Percentiles rank a stretch among this genome's conserved stretches.
phyloP scores from a whole-genome alignment of 2,113 vertebrate genomes.

The Natator depressus region DNA sequence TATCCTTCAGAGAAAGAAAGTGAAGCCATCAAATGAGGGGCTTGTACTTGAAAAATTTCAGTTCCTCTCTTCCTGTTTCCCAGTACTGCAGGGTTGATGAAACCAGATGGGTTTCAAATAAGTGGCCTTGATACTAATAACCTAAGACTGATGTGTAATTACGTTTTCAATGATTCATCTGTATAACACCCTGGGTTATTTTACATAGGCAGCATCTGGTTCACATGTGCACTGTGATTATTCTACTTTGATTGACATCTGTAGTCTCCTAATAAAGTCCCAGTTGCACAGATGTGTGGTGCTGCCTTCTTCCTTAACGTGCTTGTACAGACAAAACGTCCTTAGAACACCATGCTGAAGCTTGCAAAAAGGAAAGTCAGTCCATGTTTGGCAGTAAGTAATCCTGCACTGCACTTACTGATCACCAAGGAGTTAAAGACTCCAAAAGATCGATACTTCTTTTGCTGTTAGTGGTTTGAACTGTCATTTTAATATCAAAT shows the following conservation, averaged over 20 bases:
- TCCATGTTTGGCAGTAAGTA: not conserved
- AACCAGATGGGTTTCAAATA: conserved; percentile 41
- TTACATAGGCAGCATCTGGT: conserved; percentile 70
- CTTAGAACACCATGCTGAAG: conserved; percentile 3
- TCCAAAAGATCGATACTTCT: not conserved
- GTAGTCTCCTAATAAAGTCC: conserved; percentile 62
- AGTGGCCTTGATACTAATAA: conserved; percentile 55
- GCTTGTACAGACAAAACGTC: conserved; percentile 36
- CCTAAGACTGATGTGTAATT: conserved; percentile 59
- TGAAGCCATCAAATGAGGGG: not conserved
- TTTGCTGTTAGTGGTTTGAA: not conserved
- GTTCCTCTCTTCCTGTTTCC: conserved; percentile 20
- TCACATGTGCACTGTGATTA: conserved; percentile 59
- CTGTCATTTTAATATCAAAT: not conserved
- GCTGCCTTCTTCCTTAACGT: conserved; percentile 39
- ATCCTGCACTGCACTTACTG: not conserved
- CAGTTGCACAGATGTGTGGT: conserved; percentile 44
- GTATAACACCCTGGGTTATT: conserved; percentile 66
- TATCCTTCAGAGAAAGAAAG: not conserved
- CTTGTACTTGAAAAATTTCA: conserved; percentile 17
- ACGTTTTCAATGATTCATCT: conserved; percentile 69
- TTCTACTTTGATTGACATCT: conserved; percentile 70
- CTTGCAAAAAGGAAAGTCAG: not conserved
- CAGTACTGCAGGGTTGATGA: not conserved
- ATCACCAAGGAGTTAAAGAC: not conserved